Base-by-base conservation (phyloP, 2,888 invertebrate genomes). In the Phrixothrix hirtus region DNA sequence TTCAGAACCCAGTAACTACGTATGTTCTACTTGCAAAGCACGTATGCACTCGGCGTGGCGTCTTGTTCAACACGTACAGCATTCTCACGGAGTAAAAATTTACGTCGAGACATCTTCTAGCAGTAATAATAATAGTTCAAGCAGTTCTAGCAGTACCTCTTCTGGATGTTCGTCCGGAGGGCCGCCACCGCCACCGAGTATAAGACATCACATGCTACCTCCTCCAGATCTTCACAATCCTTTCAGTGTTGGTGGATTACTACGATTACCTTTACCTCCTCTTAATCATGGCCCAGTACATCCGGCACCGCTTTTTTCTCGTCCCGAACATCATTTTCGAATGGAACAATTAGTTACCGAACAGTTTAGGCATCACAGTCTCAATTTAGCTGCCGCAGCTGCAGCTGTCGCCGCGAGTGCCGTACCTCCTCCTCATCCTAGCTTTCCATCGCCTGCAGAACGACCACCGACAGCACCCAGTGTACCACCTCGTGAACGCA, bases 41-140 rank as follows among this genome's bases (percentile, higher is more conserved):
- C 86, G 91, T 38, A 86, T 92, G 64, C 87, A 87, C 65, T 95
- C 95, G n/a, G 95, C 97, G 4, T 97, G 97, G 97, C 83, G 89
- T 49, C 81, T 97, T 55, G 84, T 97, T 29, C 95, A 96, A 73
- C 97, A 97, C 75, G 95, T 92, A 16, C 96, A 97, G 75, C 89
- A 90, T 69, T 86, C 89, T 52, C 97, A 97, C 71, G 95, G 95
- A 12, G 88, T 96, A 57, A 91, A 93, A 75, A 92, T 97, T 69
- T 97, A 95, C 80, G 83, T 89, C 42, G 91, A 91, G 66, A 79
- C 80, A 43, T 77, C 79, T 4, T 75, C 75, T 0, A 68, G 63
- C 51, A 61, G 55, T 26, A 84, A 68, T 69, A 76, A 69, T 68
- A 83, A 77, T 73, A 83, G 81, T 27, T 75, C 80, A 1, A 83